Conservation (phyloP, 2,113 vertebrate species). For the Callopanchax toddi region DNA sequence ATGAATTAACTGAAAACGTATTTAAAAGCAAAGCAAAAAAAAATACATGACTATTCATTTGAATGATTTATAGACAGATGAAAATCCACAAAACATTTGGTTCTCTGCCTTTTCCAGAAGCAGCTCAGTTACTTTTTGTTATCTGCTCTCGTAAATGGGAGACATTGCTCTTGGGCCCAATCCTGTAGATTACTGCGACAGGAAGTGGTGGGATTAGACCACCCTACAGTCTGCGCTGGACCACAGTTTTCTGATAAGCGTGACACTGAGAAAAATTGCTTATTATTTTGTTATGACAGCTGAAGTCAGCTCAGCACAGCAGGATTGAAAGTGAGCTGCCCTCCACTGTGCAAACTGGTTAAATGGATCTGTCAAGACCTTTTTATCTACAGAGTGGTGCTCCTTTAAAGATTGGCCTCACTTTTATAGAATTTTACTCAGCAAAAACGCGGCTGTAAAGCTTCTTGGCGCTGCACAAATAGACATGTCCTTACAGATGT, state of each 20-base stretch:
- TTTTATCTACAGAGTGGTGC: background rate
- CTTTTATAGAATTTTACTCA: background rate
- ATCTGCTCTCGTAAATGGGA: too few relatives aligned
- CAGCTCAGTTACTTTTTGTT: too few relatives aligned
- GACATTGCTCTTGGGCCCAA: background rate
- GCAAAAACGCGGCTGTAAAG: background rate
- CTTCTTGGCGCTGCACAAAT: background rate
- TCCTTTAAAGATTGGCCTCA: background rate
- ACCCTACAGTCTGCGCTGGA: background rate
- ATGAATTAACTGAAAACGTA: too few relatives aligned
- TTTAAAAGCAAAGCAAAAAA: too few relatives aligned
- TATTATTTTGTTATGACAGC: background rate
- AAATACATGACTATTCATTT: too few relatives aligned
- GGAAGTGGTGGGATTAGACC: background rate
- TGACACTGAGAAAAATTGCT: background rate
- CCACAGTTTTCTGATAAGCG: background rate
- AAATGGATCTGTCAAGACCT: constrained; percentile 13
- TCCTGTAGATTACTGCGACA: background rate
- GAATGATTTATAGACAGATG: too few relatives aligned
- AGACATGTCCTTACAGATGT: background rate
- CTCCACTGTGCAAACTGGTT: background rate
- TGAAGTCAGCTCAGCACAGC: background rate
- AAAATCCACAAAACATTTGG: too few relatives aligned
- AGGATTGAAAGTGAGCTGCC: background rate
- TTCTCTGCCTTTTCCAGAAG: too few relatives aligned